phyloP scores from a whole-genome alignment of 2,797 vertebrate genomes.

The Naso thynnoides region DNA sequence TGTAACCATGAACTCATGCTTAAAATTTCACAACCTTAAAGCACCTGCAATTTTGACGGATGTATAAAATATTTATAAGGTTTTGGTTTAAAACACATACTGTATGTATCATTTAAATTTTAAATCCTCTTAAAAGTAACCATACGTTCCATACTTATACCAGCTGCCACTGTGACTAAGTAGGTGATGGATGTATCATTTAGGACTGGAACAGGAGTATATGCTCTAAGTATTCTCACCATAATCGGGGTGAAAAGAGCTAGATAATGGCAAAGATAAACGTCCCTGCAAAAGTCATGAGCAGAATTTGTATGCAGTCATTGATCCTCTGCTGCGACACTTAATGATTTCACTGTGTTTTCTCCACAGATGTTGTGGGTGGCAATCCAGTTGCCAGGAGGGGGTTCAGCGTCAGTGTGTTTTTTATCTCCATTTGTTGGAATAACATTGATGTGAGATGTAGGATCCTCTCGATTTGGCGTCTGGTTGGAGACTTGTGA shows the following conservation, averaged over 20 bases:
- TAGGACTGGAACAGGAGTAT: conserved; percentile 12
- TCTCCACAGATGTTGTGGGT: conserved; percentile 49
- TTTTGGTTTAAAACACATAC: conserved; percentile 28
- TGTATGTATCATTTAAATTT: neutral
- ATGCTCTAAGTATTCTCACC: conserved; percentile 9
- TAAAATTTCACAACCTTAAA: conserved; percentile 11
- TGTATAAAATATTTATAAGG: neutral
- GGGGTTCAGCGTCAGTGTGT: conserved; percentile 58
- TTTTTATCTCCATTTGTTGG: conserved; percentile 68
- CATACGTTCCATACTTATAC: conserved; percentile 28
- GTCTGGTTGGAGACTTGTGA: conserved; percentile 58
- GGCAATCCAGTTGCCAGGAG: conserved; percentile 58
- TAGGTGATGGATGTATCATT: conserved; percentile 22
- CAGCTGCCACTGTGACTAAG: conserved; percentile 5
- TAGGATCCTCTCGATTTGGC: conserved; percentile 61
- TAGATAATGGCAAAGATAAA: conserved; percentile 44
- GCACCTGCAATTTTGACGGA: conserved; percentile 16
- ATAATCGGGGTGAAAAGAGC: conserved; percentile 25
- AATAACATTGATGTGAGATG: conserved; percentile 74
- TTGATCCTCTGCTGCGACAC: conserved; percentile 61
- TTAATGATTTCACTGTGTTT: conserved; percentile 67
- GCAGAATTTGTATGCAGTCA: conserved; percentile 53
- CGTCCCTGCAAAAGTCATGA: conserved; percentile 39
- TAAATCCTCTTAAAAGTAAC: conserved; percentile 8
- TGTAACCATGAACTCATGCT: neutral